Evolutionary conservation across 2,888 invertebrate species (phyloP).

Genomic region (Cephus nigrinus): DNA sequence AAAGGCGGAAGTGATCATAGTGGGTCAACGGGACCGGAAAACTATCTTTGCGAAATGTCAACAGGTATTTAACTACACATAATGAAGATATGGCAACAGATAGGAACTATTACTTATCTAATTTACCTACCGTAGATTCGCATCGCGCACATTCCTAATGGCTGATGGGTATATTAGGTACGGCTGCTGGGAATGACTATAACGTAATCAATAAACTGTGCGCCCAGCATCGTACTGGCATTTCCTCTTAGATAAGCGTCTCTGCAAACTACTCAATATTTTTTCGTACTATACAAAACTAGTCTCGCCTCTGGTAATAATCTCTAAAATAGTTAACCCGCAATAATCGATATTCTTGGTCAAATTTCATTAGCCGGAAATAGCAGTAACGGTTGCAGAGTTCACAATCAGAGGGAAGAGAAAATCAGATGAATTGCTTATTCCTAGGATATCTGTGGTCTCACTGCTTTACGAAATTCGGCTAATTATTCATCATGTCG

Average conservation of each 20-base stretch:
- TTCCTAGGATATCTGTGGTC: neutral
- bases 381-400: neutral
- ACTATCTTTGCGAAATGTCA: neutral
- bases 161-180: neutral
- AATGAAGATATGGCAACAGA: neutral
- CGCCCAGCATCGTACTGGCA: neutral
- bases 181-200: neutral
- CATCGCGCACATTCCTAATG: neutral
- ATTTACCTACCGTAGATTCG: neutral
- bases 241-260: neutral
- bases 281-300: neutral
- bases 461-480: neutral
- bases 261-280: neutral
- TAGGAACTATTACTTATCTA: neutral
- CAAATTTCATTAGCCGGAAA: neutral
- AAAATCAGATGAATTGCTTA: neutral
- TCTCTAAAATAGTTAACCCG: neutral
- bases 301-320: neutral
- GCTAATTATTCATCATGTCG: neutral
- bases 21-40: neutral
- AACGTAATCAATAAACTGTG: slow-evolving; percentile 15
- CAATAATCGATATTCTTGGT: neutral
- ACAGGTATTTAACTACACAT: neutral
- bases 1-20: neutral
- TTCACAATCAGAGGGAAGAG: neutral